A percentile compares a stretch with the other conserved stretches of the same genome.
These are phyloP conservation scores for Atherinosoma microstoma DNA, from an alignment of 2,797 vertebrate species.

Conservation along the genomic window DNA sequence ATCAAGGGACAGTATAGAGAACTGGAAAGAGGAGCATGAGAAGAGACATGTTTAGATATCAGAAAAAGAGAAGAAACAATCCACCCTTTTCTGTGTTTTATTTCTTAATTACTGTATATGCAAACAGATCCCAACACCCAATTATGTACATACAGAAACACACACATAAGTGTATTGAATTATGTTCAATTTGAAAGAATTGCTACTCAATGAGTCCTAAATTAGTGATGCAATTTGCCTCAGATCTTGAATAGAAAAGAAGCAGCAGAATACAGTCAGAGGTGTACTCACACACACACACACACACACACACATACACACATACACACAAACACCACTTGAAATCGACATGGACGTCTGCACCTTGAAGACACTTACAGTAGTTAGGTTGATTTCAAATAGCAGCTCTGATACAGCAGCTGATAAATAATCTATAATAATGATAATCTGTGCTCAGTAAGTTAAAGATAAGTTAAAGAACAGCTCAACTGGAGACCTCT, in stretches of 20 bases:
- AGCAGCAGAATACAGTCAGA: neutral
- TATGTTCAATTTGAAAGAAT: neutral
- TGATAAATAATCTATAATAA: too few relatives aligned
- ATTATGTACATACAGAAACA: neutral
- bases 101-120: neutral
- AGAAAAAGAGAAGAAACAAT: neutral
- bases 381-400: too few relatives aligned
- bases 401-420: too few relatives aligned
- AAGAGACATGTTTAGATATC: conserved; percentile 17
- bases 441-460: too few relatives aligned
- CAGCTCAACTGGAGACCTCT: too few relatives aligned
- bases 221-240: conserved; percentile 10
- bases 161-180: neutral
- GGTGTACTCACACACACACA: too few relatives aligned
- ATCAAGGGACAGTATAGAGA: conserved; percentile 14
- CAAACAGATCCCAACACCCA: neutral
- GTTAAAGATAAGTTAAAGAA: too few relatives aligned
- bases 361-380: neutral
- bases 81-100: neutral
- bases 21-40: neutral
- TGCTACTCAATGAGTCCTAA: neutral
- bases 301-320: neutral
- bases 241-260: neutral
- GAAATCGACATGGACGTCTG: neutral
- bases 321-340: neutral